Evolutionary conservation across 2,888 invertebrate genomes (phyloP).

Genomic region (Sphinx pinastri): DNA sequence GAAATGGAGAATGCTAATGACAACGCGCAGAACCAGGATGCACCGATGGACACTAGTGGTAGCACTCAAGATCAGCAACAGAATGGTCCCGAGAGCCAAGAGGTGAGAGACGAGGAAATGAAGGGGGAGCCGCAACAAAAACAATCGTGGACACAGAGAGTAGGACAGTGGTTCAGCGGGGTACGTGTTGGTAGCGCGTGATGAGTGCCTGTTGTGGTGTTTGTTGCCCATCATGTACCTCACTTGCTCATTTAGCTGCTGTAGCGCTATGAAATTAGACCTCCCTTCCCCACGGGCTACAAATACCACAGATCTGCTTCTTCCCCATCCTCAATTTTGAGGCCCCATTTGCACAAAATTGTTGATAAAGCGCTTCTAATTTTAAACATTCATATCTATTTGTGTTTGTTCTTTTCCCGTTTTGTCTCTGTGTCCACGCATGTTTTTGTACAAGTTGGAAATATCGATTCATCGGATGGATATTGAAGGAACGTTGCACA

Average conservation of each 20-base stretch:
- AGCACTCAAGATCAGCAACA: slow-evolving; percentile 70
- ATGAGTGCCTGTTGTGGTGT: slow-evolving; percentile 61
- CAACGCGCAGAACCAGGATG: slow-evolving; percentile 70
- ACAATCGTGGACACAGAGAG: slow-evolving; percentile 88
- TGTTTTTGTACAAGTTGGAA: slow-evolving; percentile 67
- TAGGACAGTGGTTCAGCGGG: slow-evolving; percentile 89
- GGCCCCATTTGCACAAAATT: slow-evolving; percentile 81
- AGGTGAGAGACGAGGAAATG: slow-evolving; percentile 79
- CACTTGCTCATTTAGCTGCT: background rate
- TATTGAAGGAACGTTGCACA: slow-evolving; percentile 11
- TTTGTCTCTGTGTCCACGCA: slow-evolving; percentile 82
- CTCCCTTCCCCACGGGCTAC: slow-evolving; percentile 59
- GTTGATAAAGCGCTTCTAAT: slow-evolving; percentile 59
- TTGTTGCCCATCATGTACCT: slow-evolving; percentile 55
- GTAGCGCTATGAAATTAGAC: slow-evolving; percentile 37
- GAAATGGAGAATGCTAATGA: slow-evolving; percentile 78
- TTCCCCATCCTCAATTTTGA: slow-evolving; percentile 71
- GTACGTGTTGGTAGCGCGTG: slow-evolving; percentile 85
- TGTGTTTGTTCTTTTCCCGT: slow-evolving; percentile 57
- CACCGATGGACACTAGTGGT: slow-evolving; percentile 80
- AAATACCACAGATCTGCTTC: slow-evolving; percentile 66
- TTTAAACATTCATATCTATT: slow-evolving; percentile 52
- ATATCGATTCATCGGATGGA: slow-evolving; percentile 17
- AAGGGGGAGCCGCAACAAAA: slow-evolving; percentile 75
- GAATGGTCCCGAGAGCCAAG: slow-evolving; percentile 76